A percentile compares a stretch with the other conserved stretches of the same genome.
These are phyloP conservation scores for Alethe castanea DNA, from an alignment of 2,113 vertebrate species.

Conservation along the genomic window DNA sequence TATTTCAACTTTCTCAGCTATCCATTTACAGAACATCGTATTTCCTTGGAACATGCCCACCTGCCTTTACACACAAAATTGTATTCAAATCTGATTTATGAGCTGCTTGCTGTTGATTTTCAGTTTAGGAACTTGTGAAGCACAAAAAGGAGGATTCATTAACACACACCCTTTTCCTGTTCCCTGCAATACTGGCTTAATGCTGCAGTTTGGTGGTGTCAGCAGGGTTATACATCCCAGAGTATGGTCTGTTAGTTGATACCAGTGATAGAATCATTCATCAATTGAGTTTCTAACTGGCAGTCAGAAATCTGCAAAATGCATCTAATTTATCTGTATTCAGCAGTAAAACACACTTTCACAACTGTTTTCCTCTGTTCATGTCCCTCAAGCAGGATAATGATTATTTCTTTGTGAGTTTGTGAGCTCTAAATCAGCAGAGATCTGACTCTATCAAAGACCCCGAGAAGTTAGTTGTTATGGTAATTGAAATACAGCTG, in stretches of 20 bases:
- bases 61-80: background rate
- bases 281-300: background rate
- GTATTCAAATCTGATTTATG: background rate
- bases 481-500: background rate
- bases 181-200: background rate
- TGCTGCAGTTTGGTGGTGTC: background rate
- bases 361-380: background rate
- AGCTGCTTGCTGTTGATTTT: background rate
- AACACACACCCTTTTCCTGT: background rate
- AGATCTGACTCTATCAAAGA: fast-evolving
- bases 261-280: background rate
- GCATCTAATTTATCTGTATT: background rate
- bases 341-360: background rate
- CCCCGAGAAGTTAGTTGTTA: background rate
- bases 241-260: background rate
- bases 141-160: background rate
- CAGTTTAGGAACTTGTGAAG: background rate
- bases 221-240: background rate
- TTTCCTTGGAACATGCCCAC: background rate
- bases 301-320: background rate
- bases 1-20: background rate
- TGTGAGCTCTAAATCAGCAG: background rate
- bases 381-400: background rate
- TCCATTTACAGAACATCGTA: background rate
- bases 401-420: background rate